These are phyloP conservation scores for Simalia tracyae DNA, from an alignment of 2,797 vertebrate genomes.

Conservation along the genomic window DNA sequence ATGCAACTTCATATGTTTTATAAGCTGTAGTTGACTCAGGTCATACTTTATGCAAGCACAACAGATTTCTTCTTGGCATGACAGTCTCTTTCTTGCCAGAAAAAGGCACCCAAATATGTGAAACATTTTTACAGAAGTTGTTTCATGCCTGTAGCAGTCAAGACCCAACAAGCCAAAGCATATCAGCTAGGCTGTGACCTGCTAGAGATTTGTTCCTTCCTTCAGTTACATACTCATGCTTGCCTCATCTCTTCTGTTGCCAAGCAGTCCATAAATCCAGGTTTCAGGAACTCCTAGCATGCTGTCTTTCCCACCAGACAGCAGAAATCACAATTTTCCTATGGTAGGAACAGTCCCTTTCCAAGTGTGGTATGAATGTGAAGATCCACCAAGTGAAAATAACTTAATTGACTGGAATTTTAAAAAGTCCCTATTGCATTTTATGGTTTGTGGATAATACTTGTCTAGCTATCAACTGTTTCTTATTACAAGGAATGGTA, in stretches of 20 bases:
- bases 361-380: background rate
- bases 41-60: background rate
- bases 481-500: background rate
- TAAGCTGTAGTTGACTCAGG: background rate
- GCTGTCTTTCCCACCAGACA: background rate
- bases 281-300: background rate
- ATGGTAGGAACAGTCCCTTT: background rate
- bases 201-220: background rate
- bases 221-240: background rate
- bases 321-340: background rate
- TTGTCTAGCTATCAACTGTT: background rate
- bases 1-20: background rate
- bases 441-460: background rate
- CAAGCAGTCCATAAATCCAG: background rate
- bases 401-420: background rate
- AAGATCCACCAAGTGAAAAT: background rate
- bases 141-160: background rate
- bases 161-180: background rate
- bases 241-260: background rate
- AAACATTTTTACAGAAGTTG: background rate
- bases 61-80: background rate
- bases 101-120: background rate
- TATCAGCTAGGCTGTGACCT: background rate
- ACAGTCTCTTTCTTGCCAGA: background rate
- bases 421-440: background rate